Base-by-base conservation (phyloP, 2,113 vertebrate species). In the Circaetus cinerascens region DNA sequence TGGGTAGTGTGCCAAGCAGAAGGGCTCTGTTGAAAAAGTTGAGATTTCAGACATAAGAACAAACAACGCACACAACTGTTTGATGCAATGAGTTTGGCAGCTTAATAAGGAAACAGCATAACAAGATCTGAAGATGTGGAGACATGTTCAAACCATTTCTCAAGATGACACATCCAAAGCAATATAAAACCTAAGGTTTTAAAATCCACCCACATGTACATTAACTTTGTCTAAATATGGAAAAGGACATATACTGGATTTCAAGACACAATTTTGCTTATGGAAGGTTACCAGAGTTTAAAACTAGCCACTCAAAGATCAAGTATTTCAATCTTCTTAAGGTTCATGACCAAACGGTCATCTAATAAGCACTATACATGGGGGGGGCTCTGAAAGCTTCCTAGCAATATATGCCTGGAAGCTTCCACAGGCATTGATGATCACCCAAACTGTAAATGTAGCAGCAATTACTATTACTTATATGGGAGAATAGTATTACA, bases 1-100 rank as follows among this genome's bases (percentile, higher is more conserved):
- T 3, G 99, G 99, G 96, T 99, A 99, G 95, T 99, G 99, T 95
- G 99, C 99, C 99, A 99, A 97, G 96, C 99, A 99, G 98, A 99
- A 99, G 18, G 99, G 99, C 93, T 99, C 99, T 99, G 95, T 97
- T 78, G 91, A 97, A 90, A 91, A 96, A 96, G 57, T 48, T 25
- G 41, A 81, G 32, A 73, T 91, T 95, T 91, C 91, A 94, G 66
- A 96, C 22, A 45, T 87, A 64, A 79, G 86, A 96, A 96, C 23
- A 84, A 90, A 68, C 68, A 91, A 55, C 19, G 69, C 64, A 86
- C 45, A 71, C 4, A 94, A 88, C 43, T 74, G 53, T 71, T 93
- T 3, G 0, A 79, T 75, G 72, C 68, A 90, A 63, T 53, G 34
- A 63, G 41, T 80, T 95, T 90, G 88, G 82, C 75, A 86, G 82